Evolutionary conservation across 2,113 vertebrate genomes (phyloP).

Genomic region (Coturnix japonica): DNA sequence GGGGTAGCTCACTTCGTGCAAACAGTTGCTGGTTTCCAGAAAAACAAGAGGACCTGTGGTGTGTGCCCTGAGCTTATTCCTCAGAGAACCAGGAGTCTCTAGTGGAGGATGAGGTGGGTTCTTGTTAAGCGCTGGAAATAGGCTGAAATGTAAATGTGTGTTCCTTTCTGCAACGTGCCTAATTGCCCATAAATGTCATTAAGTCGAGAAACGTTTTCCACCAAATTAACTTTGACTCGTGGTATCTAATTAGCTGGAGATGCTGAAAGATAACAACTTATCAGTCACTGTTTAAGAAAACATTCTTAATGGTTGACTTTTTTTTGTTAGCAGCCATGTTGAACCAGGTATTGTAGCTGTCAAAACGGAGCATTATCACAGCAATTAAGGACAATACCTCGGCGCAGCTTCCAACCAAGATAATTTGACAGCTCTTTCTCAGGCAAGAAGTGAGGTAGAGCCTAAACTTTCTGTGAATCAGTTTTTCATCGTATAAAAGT

Average conservation of each 20-base stretch:
- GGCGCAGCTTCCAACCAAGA: slow-evolving; percentile 25
- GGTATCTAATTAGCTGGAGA: slow-evolving; percentile 81
- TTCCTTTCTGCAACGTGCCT: slow-evolving; percentile 66
- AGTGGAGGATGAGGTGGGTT: slow-evolving; percentile 57
- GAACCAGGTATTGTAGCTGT: slow-evolving; percentile 68
- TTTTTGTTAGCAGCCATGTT: slow-evolving; percentile 40
- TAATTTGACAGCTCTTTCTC: neutral
- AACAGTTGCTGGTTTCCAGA: slow-evolving; percentile 49
- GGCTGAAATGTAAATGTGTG: slow-evolving; percentile 65
- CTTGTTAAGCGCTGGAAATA: slow-evolving; percentile 71
- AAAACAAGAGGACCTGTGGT: slow-evolving; percentile 71
- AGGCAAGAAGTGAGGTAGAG: neutral
- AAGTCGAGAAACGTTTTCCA: slow-evolving; percentile 84
- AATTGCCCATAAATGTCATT: slow-evolving; percentile 88
- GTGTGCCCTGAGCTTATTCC: slow-evolving; percentile 58
- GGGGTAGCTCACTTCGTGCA: slow-evolving; percentile 10
- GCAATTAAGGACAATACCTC: slow-evolving; percentile 66
- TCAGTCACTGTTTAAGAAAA: slow-evolving; percentile 72
- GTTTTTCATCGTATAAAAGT: neutral
- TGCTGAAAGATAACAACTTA: slow-evolving; percentile 76
- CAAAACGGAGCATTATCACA: slow-evolving; percentile 38
- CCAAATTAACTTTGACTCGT: slow-evolving; percentile 84
- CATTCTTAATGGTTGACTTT: slow-evolving; percentile 64
- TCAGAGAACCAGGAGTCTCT: slow-evolving; percentile 67
- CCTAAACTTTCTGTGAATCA: neutral